Base-by-base conservation (phyloP, 1,140 invertebrate genomes). In the Aricia agestis region DNA sequence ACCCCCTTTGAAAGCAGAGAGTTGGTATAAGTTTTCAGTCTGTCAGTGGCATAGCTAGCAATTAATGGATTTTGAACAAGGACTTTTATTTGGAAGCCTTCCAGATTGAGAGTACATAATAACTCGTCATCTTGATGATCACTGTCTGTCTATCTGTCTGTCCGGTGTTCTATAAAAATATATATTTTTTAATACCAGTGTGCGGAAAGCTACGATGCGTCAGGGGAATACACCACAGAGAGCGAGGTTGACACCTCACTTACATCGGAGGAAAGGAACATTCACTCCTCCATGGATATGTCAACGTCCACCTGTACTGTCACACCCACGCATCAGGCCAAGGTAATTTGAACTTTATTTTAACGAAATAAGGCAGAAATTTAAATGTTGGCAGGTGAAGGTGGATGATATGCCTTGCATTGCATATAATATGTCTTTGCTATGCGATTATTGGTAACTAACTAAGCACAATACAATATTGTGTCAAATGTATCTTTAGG, bases 161-260 rank as follows among this genome's bases (percentile, higher is more conserved):
- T n/a, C 32, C 32, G 32, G 32, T 32, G 32, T 6, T 32, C 32
- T n/a, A 32, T 3, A 32, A 32, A 6, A 32, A 32, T 3, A 32
- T 32, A 36, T 7, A 7, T 36, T 36, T 6, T 36, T 32, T 32
- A 32, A 32, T 78, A 84, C n/a, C 75, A 86, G 90, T 78, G 83
- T 68, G 84, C 86, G 59, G 84, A 92, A 79, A 92, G 87, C 83
- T 98, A 97, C 86, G 97, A 98, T 84, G 97, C 97, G 0, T 98
- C 97, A 74, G 96, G 96, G 19, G 97, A 98, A 92, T 97, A 97
- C 72, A 98, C 97, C 36, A 96, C 95, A 17, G 96, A 96, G 80
- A 95, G 95, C 63, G 95, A 95, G 78, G 93, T 94, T 45, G 95
- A 95, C 74, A 89, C 85, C 25, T 96, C 95, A 0, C 93, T 95